Evolutionary conservation across 2,797 vertebrate genomes (phyloP), one percentile per base, ranked within the genome.

Genomic region (Micropoecilia bifurca): DNA sequence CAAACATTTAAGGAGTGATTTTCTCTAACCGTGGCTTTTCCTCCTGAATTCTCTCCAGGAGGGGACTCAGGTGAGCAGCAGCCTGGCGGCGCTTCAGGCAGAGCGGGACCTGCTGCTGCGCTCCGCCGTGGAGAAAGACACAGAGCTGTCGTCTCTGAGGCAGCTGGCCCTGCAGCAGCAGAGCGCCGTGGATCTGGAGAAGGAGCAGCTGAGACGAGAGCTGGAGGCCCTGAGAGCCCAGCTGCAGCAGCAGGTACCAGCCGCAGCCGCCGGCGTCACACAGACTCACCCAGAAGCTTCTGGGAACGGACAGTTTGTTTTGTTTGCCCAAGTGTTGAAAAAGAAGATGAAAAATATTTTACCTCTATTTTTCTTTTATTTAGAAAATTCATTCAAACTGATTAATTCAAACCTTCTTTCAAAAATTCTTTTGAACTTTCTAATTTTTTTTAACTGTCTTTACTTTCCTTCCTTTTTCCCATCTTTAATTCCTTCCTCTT

Each of bases 1-100:
- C 16, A 39, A 20, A 22, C 18, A 12, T 39, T 22, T 30, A 20
- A 14, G 46, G 6, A 72, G 45, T 25, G 77, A 22, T 78, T 55
- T 22, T 28, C 73, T 39, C 43, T 18, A n/a, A 50, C 30, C 13
- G 2, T 48, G 13, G 14, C 5, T 25, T 22, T 66, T 63, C 2
- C 18, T 48, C 20, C 0, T 30, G 25, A 1, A 0, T 18, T 16
- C 7, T 28, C 50, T 46, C 3, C 76, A 95, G 94, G 93, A 93
- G 50, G 90, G 91, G 0, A 91, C 91, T 66, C 91, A 95, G 75
- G 91, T 94, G 86, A 95, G 83, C 71, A 82, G 90, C 41, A 93
- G 84, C 53, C 84, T 98, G 2, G 63, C 91, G 0, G 80, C 91
- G 7, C 93, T 99, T 73, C 96, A 97, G 92, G 93, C 93, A 4